These are phyloP conservation scores for Desmodus rotundus DNA, from an alignment of 2,113 vertebrate species.

Conservation along the genomic window DNA sequence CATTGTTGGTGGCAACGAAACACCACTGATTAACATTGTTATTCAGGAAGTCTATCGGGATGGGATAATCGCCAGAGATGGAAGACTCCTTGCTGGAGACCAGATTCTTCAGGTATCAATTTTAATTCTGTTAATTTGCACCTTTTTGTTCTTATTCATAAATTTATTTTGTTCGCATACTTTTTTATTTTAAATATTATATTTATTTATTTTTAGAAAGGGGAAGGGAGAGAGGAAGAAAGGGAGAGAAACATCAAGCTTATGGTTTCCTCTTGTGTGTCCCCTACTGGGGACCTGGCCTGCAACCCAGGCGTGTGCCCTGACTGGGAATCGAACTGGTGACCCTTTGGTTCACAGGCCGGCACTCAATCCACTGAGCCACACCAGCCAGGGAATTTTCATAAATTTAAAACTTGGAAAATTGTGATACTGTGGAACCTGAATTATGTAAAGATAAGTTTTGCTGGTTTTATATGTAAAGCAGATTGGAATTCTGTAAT, in stretches of 20 bases:
- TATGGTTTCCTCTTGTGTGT: too few relatives aligned
- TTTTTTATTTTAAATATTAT: too few relatives aligned
- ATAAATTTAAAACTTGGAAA: constrained; percentile 19
- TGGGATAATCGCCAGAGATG: constrained; percentile 94
- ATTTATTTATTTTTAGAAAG: too few relatives aligned
- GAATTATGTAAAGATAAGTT: constrained; percentile 58
- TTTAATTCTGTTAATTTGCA: constrained; percentile 56
- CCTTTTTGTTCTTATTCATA: constrained; percentile 14
- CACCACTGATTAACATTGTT: constrained; percentile 97
- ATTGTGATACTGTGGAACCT: constrained; percentile 5
- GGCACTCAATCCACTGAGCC: too few relatives aligned
- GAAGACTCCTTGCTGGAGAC: constrained; percentile 96
- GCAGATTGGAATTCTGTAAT: constrained; percentile 6
- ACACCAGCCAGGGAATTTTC: background rate
- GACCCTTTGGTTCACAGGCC: too few relatives aligned
- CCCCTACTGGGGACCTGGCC: too few relatives aligned
- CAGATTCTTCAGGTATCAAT: constrained; percentile 94
- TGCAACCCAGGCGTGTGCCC: too few relatives aligned
- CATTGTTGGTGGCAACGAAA: constrained; percentile 97
- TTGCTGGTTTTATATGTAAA: constrained; percentile 64
- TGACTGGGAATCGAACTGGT: too few relatives aligned
- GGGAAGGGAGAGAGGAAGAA: too few relatives aligned
- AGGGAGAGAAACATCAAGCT: too few relatives aligned
- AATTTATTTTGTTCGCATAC: background rate
- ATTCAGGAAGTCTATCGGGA: constrained; percentile 99